Base-by-base conservation (phyloP, 2,888 invertebrate genomes). In the Rhingia rostrata region DNA sequence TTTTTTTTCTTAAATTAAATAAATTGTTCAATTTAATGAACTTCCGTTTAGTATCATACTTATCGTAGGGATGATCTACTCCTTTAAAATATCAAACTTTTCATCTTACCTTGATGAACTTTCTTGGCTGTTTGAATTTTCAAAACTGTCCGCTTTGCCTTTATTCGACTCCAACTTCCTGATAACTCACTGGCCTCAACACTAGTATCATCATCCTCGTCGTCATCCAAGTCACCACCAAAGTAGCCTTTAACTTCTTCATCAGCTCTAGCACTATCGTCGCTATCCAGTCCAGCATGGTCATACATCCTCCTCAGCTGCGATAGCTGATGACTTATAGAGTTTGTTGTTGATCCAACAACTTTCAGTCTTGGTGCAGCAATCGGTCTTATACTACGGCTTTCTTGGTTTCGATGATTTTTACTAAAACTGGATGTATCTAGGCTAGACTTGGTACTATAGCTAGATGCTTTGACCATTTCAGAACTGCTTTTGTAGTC, bases 221-320 rank as follows among this genome's bases (percentile, higher is more conserved):
- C 87, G 35, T 87, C 87, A 14, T 87, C 77, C 60, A 72, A 43
- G 32, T 87, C 86, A 49, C 88, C 88, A 45, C 92, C 91, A 91
- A 93, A 93, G 88, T 93, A 92, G 3, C 92, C 92, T 86, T 93
- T 92, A 0, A 94, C 94, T 88, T 94, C 94, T 87, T 94, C 94
- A 87, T 94, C 94, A 4, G 94, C 93, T 87, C 92, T 92, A 79
- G 92, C 92, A 80, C 90, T 91, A 86, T 93, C 93, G 82, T 92
- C 92, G 67, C 92, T 92, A 43, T 92, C 93, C 41, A 91, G 89
- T 3, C 89, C 89, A 5, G 90, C 89, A 4, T 89, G 89, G 60
- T 92, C 91, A 73, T 91, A 91, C 39, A 92, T 88, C 3, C 90
- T 86, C 2, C 90, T 86, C 63, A 92, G 58, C 30, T 91, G 90